Conservation (phyloP, 2,888 invertebrate genomes). For the Phortica magna region DNA sequence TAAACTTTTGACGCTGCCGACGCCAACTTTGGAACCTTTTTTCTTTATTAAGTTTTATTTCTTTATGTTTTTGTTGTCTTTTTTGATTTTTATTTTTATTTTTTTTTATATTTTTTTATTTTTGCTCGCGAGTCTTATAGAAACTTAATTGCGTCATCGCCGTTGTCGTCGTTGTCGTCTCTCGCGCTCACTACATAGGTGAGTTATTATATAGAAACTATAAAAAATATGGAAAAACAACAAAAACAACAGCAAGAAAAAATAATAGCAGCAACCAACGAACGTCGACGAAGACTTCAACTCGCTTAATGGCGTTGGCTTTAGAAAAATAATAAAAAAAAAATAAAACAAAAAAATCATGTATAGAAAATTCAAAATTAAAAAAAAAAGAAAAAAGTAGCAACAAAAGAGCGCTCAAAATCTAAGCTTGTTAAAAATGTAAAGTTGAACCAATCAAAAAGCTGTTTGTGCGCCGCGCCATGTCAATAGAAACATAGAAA, state of each 20-base stretch:
- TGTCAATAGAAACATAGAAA: neutral
- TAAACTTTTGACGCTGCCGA: constrained; percentile 45
- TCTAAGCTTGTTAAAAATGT: constrained; percentile 67
- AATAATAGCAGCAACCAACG: constrained; percentile 1
- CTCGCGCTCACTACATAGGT: constrained; percentile 52
- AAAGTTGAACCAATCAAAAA: constrained; percentile 66
- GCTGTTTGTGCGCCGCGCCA: constrained; percentile 38
- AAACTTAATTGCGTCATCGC: constrained; percentile 65
- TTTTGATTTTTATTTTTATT: neutral
- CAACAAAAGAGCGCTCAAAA: constrained; percentile 49
- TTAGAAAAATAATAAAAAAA: constrained; percentile 37
- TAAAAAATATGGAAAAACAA: constrained; percentile 48
- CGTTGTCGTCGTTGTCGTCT: constrained; percentile 43
- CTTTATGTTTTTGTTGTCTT: neutral
- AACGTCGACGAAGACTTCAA: constrained; percentile 1
- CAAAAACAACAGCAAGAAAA: constrained; percentile 33
- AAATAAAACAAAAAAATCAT: constrained; percentile 28
- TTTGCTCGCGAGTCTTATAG: neutral
- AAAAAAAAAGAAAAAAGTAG: constrained; percentile 34
- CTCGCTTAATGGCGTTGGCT: constrained; percentile 33
- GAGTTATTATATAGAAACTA: constrained; percentile 69
- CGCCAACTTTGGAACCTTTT: constrained; percentile 26
- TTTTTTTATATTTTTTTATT: neutral
- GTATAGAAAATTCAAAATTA: too few relatives aligned
- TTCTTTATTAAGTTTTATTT: too few relatives aligned